Percentiles rank a stretch among this genome's conserved stretches.
These are phyloP conservation scores for Thunnus maccoyii DNA, from an alignment of 2,113 vertebrate genomes.

Conservation along the genomic window DNA sequence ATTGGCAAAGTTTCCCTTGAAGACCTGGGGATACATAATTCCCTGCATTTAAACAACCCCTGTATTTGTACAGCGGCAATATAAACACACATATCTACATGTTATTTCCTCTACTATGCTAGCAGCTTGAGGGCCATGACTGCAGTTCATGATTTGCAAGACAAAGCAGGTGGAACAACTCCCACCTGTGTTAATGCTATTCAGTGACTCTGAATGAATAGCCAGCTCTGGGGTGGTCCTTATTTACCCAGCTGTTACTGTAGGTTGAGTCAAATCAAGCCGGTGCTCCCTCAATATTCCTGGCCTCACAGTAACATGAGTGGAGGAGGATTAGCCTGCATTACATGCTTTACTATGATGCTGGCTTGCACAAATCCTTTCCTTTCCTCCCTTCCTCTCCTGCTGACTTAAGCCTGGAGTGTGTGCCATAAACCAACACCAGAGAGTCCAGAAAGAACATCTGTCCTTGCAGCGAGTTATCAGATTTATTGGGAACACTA, in stretches of 20 bases:
- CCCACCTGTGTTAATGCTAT: conserved; percentile 43
- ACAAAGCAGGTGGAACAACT: conserved; percentile 40
- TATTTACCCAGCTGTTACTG: conserved; percentile 63
- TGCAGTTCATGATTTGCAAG: conserved; percentile 28
- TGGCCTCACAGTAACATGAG: conserved; percentile 35
- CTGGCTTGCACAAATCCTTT: conserved; percentile 62
- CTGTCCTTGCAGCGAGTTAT: conserved; percentile 58
- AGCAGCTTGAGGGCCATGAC: conserved; percentile 19
- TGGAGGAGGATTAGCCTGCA: conserved; percentile 66
- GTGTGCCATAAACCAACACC: conserved; percentile 29
- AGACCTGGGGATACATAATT: neutral
- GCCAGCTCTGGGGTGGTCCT: conserved; percentile 27
- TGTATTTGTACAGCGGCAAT: neutral
- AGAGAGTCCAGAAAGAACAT: conserved; percentile 38
- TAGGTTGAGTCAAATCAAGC: conserved; percentile 40
- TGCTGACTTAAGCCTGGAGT: conserved; percentile 45
- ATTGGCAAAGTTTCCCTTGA: no score
- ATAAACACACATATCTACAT: conserved; percentile 7
- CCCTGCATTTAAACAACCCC: conserved; percentile 7
- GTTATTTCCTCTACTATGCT: conserved; percentile 15
- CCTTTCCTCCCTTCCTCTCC: conserved; percentile 32
- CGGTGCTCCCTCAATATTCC: conserved; percentile 19
- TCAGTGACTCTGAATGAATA: conserved; percentile 36
- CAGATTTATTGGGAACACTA: conserved; percentile 42
- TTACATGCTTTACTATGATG: conserved; percentile 66